Percentiles rank a stretch among this genome's conserved stretches.
These are phyloP conservation scores for Chiridota heheva DNA, from an alignment of 35 echinoderm and acorn worm species.

Conservation along the genomic window DNA sequence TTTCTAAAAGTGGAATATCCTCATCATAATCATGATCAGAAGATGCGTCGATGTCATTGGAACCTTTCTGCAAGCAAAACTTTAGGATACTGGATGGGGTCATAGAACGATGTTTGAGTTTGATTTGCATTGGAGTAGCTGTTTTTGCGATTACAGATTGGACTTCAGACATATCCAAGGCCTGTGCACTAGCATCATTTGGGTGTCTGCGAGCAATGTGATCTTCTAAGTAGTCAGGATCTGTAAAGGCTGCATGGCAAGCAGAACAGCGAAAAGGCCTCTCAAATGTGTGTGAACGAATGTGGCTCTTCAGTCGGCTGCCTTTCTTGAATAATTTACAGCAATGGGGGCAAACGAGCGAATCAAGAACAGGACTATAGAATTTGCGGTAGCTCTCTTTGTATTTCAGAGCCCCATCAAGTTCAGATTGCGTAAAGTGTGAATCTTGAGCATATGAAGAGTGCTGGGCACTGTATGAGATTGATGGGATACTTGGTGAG, in stretches of 20 bases:
- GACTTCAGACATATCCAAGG: conserved; percentile 12
- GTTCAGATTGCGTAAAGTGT: background rate
- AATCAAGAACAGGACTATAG: conserved; percentile 72
- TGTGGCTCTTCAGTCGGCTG: conserved; percentile 76
- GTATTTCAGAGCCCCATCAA: conserved; percentile 51
- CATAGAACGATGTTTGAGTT: conserved; percentile 47
- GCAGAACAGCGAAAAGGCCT: conserved; percentile 82
- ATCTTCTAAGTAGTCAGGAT: conserved; percentile 77
- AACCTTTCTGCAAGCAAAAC: conserved; percentile 35
- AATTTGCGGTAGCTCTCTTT: conserved; percentile 81
- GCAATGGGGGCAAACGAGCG: conserved; percentile 88
- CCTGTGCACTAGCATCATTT: conserved; percentile 21
- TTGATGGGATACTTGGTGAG: conserved; percentile 35
- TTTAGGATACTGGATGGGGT: conserved; percentile 14
- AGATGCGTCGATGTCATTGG: too few relatives aligned
- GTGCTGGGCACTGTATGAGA: too few relatives aligned
- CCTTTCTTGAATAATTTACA: conserved; percentile 61
- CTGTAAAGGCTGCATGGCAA: conserved; percentile 87
- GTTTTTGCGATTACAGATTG: conserved; percentile 80
- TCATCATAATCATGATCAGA: too few relatives aligned
- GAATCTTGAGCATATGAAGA: background rate
- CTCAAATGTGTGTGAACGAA: conserved; percentile 80
- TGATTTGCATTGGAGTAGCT: conserved; percentile 87
- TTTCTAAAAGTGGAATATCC: too few relatives aligned
- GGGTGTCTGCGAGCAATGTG: conserved; percentile 81